Conservation (phyloP, 2,888 invertebrate genomes). For the Tachina fera region DNA sequence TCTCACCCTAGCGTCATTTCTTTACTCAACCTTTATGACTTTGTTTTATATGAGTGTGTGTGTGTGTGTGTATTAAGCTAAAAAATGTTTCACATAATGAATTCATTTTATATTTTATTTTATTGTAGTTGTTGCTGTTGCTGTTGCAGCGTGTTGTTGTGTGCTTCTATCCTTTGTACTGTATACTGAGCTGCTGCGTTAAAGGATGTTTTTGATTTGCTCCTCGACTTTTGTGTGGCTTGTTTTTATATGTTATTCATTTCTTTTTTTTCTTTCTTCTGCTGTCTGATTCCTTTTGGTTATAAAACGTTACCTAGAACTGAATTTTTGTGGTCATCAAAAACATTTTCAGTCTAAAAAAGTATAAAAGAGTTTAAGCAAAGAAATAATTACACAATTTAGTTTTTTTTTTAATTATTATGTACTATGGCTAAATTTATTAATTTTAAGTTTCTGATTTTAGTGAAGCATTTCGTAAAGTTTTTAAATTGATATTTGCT, state of each 20-base stretch:
- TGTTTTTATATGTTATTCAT: background rate
- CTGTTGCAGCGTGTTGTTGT: constrained; percentile 23
- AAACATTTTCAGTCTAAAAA: constrained; percentile 37
- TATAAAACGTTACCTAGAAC: constrained; percentile 56
- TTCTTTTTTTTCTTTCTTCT: constrained; percentile 10
- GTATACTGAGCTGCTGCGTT: constrained; percentile 50
- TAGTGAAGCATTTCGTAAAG: background rate
- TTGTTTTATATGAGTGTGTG: background rate
- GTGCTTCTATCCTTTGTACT: constrained; percentile 42
- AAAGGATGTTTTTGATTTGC: constrained; percentile 63
- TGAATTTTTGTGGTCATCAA: constrained; percentile 55
- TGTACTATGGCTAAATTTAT: background rate
- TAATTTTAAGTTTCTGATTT: background rate
- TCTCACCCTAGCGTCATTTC: background rate
- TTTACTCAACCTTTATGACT: background rate
- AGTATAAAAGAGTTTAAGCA: constrained; percentile 8
- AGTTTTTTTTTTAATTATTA: constrained; percentile 11
- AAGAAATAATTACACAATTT: constrained; percentile 1
- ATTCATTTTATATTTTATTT: constrained; percentile 64
- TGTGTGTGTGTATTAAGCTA: constrained; percentile 32
- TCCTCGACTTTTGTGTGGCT: constrained; percentile 46
- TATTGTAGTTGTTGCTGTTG: constrained; percentile 50
- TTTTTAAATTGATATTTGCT: too few relatives aligned
- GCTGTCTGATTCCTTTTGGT: constrained; percentile 59
- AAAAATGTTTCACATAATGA: constrained; percentile 66